Conservation (phyloP, 2,113 vertebrate genomes). For the Prionailurus viverrinus region DNA sequence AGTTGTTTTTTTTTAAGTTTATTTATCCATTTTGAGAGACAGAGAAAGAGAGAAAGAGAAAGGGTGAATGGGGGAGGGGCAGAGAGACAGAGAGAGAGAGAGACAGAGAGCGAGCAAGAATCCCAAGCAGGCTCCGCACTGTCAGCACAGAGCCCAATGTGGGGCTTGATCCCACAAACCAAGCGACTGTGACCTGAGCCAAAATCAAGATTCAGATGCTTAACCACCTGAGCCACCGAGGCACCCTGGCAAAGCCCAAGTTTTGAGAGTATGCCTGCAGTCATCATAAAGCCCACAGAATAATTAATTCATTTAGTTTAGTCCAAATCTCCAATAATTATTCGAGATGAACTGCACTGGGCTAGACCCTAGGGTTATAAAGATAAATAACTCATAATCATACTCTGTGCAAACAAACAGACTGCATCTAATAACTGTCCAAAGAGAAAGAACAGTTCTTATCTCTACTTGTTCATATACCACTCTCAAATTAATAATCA, state of each 20-base stretch:
- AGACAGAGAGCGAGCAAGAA: too few species aligned
- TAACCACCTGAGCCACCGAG: too few species aligned
- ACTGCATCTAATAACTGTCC: fast-evolving
- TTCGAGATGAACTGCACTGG: background rate
- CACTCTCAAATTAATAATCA: background rate
- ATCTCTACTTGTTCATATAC: background rate
- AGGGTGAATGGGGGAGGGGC: too few species aligned
- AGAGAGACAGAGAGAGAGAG: too few species aligned
- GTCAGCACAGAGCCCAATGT: too few species aligned
- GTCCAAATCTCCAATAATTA: background rate
- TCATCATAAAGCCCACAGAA: background rate
- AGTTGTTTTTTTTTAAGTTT: background rate
- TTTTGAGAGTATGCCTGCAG: background rate
- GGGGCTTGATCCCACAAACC: too few species aligned
- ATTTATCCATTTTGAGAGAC: too few species aligned
- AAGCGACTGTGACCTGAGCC: too few species aligned
- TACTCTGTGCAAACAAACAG: background rate
- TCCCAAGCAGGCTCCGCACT: too few species aligned
- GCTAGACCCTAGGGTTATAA: background rate
- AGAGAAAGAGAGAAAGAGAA: too few species aligned
- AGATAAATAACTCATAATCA: background rate
- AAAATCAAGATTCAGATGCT: too few species aligned
- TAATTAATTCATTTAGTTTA: background rate
- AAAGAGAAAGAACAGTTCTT: background rate
- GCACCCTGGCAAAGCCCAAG: background rate